Base-by-base conservation (phyloP, 2,888 invertebrate genomes). In the Tenthredo distinguenda region DNA sequence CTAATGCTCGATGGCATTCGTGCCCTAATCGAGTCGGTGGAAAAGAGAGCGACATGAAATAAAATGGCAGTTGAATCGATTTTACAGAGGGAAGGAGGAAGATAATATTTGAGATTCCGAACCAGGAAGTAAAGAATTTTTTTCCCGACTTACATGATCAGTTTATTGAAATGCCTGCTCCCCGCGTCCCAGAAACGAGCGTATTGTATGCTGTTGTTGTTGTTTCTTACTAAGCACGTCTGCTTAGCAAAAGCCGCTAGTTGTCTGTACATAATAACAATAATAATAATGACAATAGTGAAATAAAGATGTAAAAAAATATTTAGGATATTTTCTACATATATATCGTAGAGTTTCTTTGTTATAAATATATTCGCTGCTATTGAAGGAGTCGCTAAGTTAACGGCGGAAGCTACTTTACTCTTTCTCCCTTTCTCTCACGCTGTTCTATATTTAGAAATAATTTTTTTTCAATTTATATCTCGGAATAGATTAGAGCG, bases 21-120 rank as follows among this genome's bases (percentile, higher is more conserved):
- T 10, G 18, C 50, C 47, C 1, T 47, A 47, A 47, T 2, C 12
- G 40, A 50, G 50, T n/a, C 18, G 6, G 50, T n/a, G 50, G 4
- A 50, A 50, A 50, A 50, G 18, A 18, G 6, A 65, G 0, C 9
- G 37, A 40, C 40, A 40, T 50, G 15, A 31, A 47, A 26, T 77
- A 77, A 77, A 77, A 77, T 77, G 76, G 76, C 76, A 77, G 76
- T 50, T 77, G 18, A 18, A 77, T 77, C 76, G 76, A 77, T 50
- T 77, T 55, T 50, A 7, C 12, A 72, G 5, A 43, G 9, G 40
- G 0, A 21, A 26, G 15, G 9, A 34, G 31, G 2, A 43, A 43
- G 21, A 40, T 6, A 72, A 10, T 43, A 10, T 40, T 43, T 2
- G 2, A 50, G 18, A 40, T 21, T 26, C 15, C 47, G 5, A 43